phyloP scores from a whole-genome alignment of 2,888 invertebrate species.

The Prosapia bicincta region DNA sequence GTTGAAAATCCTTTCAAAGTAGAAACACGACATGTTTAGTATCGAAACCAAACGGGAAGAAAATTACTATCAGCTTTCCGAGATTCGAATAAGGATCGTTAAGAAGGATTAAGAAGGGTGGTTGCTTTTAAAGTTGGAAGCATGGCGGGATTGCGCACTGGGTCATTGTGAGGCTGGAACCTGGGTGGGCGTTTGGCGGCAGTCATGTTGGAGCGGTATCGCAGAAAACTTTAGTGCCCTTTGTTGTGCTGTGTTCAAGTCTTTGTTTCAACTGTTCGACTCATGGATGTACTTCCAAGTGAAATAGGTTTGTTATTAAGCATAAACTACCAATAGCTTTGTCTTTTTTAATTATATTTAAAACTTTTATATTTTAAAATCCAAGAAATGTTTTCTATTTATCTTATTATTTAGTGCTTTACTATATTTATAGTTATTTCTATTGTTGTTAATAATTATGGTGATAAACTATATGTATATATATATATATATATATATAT shows the following conservation, averaged over 20 bases:
- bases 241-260: neutral
- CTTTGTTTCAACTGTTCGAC: neutral
- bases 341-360: no score
- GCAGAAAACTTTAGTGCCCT: neutral
- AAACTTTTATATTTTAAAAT: no score
- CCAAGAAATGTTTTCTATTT: no score
- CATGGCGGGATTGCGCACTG: neutral
- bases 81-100: neutral
- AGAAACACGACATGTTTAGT: neutral
- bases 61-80: constrained; percentile 2
- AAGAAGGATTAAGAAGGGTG: constrained; percentile 2
- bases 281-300: neutral
- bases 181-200: neutral
- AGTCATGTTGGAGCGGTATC: neutral
- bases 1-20: neutral
- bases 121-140: neutral
- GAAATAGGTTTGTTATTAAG: neutral
- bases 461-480: no score
- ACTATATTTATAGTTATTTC: no score
- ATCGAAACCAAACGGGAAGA: neutral
- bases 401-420: no score
- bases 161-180: neutral
- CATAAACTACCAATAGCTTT: no score
- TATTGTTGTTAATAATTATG: no score
- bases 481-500: no score